phyloP scores from a whole-genome alignment of 2,113 vertebrate genomes.

The Malurus elegans region DNA sequence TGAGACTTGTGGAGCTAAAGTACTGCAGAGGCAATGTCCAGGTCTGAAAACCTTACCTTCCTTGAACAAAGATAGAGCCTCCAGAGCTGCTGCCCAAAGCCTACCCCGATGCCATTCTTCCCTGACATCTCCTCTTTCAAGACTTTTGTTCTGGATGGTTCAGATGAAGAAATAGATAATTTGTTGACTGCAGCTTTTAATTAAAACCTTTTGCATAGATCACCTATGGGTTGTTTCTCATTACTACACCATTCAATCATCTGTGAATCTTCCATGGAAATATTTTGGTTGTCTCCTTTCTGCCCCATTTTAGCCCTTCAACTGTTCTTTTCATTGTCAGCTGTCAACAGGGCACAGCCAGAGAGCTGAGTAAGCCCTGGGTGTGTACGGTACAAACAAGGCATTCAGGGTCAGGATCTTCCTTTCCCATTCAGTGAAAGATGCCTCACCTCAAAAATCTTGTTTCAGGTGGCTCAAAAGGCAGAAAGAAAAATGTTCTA shows the following conservation, averaged over 20 bases:
- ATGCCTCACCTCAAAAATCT: neutral
- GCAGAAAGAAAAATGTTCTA: neutral
- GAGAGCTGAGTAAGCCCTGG: neutral
- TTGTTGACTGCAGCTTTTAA: neutral
- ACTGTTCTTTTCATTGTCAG: neutral
- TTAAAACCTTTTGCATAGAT: neutral
- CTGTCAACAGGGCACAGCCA: too few species aligned
- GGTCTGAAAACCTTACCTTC: neutral
- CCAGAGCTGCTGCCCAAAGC: neutral
- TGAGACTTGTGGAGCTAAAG: neutral
- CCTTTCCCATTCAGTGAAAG: neutral
- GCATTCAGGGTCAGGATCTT: neutral
- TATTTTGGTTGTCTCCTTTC: too few species aligned
- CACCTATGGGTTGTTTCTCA: neutral
- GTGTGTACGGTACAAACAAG: accelerated
- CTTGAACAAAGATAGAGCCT: neutral
- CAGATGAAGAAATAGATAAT: neutral
- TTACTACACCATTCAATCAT: neutral
- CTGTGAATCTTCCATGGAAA: neutral
- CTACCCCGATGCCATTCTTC: accelerated
- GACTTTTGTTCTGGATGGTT: neutral
- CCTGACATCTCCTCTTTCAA: neutral
- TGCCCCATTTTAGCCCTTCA: neutral
- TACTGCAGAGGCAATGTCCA: neutral
- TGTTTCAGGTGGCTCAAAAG: neutral